These are phyloP conservation scores for Baccha elongata DNA, from an alignment of 2,888 invertebrate species.

Conservation along the genomic window DNA sequence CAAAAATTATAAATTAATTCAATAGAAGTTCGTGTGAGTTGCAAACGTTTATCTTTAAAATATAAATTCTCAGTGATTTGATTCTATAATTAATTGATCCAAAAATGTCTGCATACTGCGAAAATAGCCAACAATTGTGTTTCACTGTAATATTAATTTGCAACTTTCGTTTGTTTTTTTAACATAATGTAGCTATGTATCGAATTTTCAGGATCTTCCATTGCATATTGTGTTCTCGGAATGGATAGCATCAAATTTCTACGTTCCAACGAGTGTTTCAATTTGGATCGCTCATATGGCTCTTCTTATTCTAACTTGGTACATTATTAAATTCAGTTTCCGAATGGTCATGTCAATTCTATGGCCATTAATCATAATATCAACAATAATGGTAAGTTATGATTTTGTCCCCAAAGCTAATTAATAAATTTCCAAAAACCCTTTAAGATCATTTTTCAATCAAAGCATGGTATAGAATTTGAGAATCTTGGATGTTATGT, in stretches of 20 bases:
- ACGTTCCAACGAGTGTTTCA: conserved; percentile 74
- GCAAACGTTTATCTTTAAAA: neutral
- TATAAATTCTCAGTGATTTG: neutral
- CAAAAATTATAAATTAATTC: neutral
- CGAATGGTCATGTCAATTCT: conserved; percentile 56
- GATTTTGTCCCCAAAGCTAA: neutral
- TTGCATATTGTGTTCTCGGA: conserved; percentile 74
- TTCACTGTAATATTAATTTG: neutral
- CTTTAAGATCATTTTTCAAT: conserved; percentile 22
- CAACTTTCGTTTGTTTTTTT: neutral
- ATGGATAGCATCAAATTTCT: conserved; percentile 76
- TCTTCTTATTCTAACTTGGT: conserved; percentile 77
- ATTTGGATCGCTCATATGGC: conserved; percentile 76
- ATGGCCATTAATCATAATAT: conserved; percentile 33
- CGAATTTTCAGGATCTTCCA: conserved; percentile 73
- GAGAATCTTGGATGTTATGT: neutral
- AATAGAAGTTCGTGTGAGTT: too few species aligned
- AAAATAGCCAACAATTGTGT: neutral
- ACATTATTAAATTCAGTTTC: conserved; percentile 74
- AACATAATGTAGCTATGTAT: neutral
- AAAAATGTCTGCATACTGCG: neutral
- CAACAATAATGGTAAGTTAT: conserved; percentile 11
- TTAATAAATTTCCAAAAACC: neutral
- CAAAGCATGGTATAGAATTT: neutral
- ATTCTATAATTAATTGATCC: neutral